These are phyloP conservation scores for Homalodisca vitripennis DNA, from an alignment of 1,140 invertebrate genomes.

Conservation along the genomic window DNA sequence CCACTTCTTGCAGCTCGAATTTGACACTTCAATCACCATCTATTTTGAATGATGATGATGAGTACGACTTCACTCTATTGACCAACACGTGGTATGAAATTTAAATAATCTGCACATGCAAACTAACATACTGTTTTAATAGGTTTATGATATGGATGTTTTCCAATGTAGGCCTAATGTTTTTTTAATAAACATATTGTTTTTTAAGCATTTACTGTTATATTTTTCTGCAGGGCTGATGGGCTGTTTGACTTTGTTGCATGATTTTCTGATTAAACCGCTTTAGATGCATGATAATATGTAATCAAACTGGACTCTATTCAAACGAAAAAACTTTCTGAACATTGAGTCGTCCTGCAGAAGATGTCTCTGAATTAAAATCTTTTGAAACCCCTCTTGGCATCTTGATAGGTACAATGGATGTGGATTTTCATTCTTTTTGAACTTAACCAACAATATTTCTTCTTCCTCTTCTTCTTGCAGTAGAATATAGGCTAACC, in stretches of 20 bases:
- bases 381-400: not conserved
- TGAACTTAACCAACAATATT: not conserved
- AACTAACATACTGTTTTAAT: too few relatives aligned
- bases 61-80: too few relatives aligned
- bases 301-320: not conserved
- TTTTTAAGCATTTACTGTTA: too few relatives aligned
- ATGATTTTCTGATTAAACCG: not conserved
- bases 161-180: too few relatives aligned
- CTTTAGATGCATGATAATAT: not conserved
- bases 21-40: too few relatives aligned
- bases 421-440: not conserved
- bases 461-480: not conserved
- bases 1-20: too few relatives aligned
- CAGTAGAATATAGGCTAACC: not conserved
- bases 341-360: not conserved
- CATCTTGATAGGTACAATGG: not conserved
- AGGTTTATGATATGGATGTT: too few relatives aligned
- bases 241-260: conserved; percentile 9
- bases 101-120: too few relatives aligned
- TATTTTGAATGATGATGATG: too few relatives aligned
- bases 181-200: too few relatives aligned
- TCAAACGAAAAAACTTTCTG: not conserved
- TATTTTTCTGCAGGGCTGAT: conserved; percentile 17
- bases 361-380: not conserved
- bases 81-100: too few relatives aligned